Conservation (phyloP, 2,113 vertebrate genomes). For the Actenoides hombroni region DNA sequence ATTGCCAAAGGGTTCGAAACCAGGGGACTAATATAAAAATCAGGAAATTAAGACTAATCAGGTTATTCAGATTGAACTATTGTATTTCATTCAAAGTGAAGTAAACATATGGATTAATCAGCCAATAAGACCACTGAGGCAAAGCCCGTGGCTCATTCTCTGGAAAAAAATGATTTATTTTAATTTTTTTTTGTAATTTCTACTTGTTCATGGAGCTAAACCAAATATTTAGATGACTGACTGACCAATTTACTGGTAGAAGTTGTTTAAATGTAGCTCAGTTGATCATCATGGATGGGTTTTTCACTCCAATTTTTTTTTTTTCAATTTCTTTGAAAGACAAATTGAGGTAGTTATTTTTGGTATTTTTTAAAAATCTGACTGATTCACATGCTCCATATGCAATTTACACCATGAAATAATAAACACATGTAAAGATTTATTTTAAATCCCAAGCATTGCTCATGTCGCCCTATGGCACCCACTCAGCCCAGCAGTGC, state of each 20-base stretch:
- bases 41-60: conserved; percentile 49
- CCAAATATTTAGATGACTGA: background rate
- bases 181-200: conserved; percentile 6
- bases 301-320: background rate
- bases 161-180: background rate
- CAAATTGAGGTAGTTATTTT: background rate
- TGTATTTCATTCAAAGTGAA: conserved; percentile 39
- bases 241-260: background rate
- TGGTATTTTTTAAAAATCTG: background rate
- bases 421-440: background rate
- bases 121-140: conserved; percentile 24
- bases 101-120: conserved; percentile 49
- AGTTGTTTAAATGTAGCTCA: background rate
- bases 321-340: background rate
- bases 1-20: conserved; percentile 46
- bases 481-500: background rate
- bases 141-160: background rate
- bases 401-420: background rate
- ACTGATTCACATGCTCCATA: background rate
- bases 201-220: background rate
- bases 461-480: background rate
- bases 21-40: conserved; percentile 53
- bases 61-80: background rate
- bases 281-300: background rate
- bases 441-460: background rate